Conservation (phyloP, 2,797 vertebrate genomes). For the Pantherophis vulpinus region DNA sequence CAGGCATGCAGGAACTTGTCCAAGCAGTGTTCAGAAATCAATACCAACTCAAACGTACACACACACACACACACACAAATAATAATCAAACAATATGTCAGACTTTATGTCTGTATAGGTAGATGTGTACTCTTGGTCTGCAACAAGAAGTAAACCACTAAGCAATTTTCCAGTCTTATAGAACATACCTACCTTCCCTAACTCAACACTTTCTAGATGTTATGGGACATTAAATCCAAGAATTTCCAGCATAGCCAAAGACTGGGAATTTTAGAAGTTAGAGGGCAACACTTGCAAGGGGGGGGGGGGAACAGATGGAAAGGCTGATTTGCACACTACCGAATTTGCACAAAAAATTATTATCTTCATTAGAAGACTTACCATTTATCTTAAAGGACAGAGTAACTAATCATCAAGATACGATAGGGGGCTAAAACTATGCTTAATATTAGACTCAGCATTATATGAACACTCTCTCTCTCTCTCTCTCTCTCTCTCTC, state of each 20-base stretch:
- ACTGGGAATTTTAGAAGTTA: neutral
- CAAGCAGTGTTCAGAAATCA: neutral
- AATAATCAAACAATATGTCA: neutral
- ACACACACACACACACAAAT: neutral
- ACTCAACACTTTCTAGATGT: neutral
- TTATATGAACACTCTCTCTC: neutral
- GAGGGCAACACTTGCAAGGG: neutral
- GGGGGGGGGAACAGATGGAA: accelerated
- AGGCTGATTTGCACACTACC: neutral
- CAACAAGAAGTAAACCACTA: neutral
- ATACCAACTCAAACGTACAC: neutral
- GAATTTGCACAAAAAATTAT: neutral
- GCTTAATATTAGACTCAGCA: neutral
- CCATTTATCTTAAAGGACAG: neutral
- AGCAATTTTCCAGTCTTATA: neutral
- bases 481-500: too few species aligned
- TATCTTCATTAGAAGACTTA: neutral
- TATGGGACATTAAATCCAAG: neutral
- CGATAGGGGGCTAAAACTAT: neutral
- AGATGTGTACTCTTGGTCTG: neutral
- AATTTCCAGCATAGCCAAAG: neutral
- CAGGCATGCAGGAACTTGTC: neutral
- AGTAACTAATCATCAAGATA: neutral
- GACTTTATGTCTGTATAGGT: neutral
- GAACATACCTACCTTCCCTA: neutral